phyloP scores from a whole-genome alignment of 2,113 vertebrate genomes.

The Tinamus guttatus region DNA sequence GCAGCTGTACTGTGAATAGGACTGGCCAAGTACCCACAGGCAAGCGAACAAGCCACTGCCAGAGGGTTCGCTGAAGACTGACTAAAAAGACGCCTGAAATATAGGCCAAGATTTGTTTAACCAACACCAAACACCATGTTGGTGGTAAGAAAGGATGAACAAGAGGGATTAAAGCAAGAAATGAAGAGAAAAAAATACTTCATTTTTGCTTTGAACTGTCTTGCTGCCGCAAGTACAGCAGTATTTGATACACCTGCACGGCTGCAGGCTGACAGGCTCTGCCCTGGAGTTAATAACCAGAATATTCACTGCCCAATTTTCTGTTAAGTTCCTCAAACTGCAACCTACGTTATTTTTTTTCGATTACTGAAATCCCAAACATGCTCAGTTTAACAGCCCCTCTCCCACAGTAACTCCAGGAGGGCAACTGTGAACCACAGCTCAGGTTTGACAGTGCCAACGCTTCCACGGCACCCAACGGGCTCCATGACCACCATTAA shows the following conservation, averaged over 20 bases:
- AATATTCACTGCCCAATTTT: neutral
- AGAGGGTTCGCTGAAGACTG: neutral
- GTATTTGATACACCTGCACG: neutral
- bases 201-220: neutral
- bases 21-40: neutral
- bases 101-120: neutral
- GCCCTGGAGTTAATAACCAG: neutral
- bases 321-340: neutral
- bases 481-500: rapidly evolving
- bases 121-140: neutral
- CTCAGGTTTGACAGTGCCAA: neutral
- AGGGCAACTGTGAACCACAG: neutral
- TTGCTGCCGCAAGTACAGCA: neutral
- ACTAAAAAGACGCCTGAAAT: neutral
- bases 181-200: neutral
- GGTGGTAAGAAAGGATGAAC: neutral
- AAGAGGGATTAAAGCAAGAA: neutral
- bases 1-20: neutral
- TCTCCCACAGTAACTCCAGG: neutral
- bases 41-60: neutral
- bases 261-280: neutral
- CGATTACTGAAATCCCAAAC: neutral
- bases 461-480: neutral
- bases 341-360: neutral
- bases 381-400: neutral